Percentiles rank a stretch among this genome's conserved stretches.
Evolutionary conservation across 2,113 vertebrate species (phyloP).

Genomic region (Ailurus styani): DNA sequence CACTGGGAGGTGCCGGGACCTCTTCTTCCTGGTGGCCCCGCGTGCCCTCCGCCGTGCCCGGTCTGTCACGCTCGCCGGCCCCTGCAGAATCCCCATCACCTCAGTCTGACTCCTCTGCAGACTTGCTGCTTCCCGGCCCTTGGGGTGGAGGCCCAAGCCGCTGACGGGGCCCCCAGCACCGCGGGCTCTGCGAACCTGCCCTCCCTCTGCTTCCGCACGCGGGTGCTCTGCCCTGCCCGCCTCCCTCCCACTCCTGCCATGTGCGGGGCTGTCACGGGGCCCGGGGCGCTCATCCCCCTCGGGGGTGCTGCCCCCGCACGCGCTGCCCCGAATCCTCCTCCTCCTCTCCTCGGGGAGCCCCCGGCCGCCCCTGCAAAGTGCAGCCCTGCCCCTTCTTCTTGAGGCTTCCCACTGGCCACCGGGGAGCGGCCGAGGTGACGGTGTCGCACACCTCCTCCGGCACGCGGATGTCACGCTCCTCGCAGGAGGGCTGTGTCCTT

Average conservation of each 20-base stretch:
- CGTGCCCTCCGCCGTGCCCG: not conserved
- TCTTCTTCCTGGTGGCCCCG: not conserved
- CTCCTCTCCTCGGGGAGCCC: not conserved
- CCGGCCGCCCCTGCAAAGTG: not conserved
- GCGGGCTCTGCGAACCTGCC: not conserved
- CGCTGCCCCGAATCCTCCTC: not conserved
- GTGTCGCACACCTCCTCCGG: not conserved
- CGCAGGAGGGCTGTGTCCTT: not conserved
- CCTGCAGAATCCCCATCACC: not conserved
- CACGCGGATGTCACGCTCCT: not conserved
- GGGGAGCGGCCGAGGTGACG: not conserved
- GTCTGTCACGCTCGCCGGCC: not conserved
- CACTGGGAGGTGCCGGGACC: not conserved
- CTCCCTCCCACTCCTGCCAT: too few relatives aligned
- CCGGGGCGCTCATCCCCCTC: too few relatives aligned
- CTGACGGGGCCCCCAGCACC: too few relatives aligned
- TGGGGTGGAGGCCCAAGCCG: not conserved
- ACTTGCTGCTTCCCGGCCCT: not conserved
- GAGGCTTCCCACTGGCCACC: not conserved
- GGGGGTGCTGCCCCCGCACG: too few relatives aligned
- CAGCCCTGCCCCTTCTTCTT: not conserved
- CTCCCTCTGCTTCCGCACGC: not conserved
- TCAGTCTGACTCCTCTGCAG: not conserved
- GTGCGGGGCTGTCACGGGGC: too few relatives aligned
- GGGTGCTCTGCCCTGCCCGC: not conserved